Percentiles rank a stretch among this genome's conserved stretches.
These are phyloP conservation scores for Aviceda subcristata DNA, from an alignment of 2,113 vertebrate genomes.

Conservation along the genomic window DNA sequence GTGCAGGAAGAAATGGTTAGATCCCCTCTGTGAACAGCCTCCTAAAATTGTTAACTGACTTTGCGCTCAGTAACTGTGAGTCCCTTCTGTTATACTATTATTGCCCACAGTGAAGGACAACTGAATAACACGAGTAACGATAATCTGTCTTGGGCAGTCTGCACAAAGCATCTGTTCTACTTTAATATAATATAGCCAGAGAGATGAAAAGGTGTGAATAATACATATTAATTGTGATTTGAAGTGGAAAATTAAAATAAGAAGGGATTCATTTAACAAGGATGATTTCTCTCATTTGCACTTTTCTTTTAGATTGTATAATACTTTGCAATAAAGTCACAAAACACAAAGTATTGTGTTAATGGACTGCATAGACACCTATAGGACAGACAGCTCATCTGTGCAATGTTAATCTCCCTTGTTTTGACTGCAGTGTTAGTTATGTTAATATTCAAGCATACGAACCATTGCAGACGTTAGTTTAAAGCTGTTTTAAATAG, in stretches of 20 bases:
- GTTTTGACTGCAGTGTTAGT: background rate
- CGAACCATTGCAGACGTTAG: background rate
- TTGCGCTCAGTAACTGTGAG: background rate
- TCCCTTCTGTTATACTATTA: background rate
- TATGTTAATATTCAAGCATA: background rate
- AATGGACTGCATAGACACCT: background rate
- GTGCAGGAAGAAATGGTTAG: background rate
- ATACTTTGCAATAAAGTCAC: background rate
- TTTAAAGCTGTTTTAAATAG: background rate
- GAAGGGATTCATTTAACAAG: background rate
- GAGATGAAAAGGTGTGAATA: slow-evolving; percentile 29
- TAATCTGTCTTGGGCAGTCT: background rate
- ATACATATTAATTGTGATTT: slow-evolving; percentile 13
- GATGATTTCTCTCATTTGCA: background rate
- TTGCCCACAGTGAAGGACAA: background rate
- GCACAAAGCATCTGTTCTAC: background rate
- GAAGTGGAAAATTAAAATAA: slow-evolving; percentile 49
- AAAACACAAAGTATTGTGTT: background rate
- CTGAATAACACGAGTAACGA: background rate
- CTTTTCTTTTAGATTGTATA: background rate
- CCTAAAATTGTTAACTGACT: background rate
- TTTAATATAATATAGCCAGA: background rate
- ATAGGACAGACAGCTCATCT: background rate
- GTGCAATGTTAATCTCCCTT: background rate
- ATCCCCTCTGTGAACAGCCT: background rate